These are phyloP conservation scores for chimpanzee (Pan troglodytes) DNA, from an alignment of 2,113 vertebrate species.

Conservation along the genomic window NHGRI_mPanTro3-v2.1_pri NC_072401.2:167941501-167942000, in stretches of 20 bases:
- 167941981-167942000: not conserved
- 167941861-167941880: not conserved
- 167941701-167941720: not conserved
- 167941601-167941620: not conserved
- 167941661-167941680: not conserved
- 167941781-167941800: not conserved
- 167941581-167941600: not conserved
- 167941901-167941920: not conserved
- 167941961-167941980: not conserved
- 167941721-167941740: not conserved
- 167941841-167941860: not conserved
- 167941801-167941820: not conserved
- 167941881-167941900: not conserved
- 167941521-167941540: not conserved
- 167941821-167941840: conserved; percentile 19
- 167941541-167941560: not conserved
- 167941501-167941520: not conserved
- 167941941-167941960: not conserved
- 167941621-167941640: not conserved
- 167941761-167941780: not conserved
- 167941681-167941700: not conserved
- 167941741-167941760: conserved; percentile 4
- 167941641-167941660: not conserved
- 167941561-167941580: not conserved
- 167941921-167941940: not conserved